A percentile compares a stretch with the other conserved stretches of the same genome.
Conservation (phyloP, 2,113 vertebrate species). For the Calidris pygmaea region DNA sequence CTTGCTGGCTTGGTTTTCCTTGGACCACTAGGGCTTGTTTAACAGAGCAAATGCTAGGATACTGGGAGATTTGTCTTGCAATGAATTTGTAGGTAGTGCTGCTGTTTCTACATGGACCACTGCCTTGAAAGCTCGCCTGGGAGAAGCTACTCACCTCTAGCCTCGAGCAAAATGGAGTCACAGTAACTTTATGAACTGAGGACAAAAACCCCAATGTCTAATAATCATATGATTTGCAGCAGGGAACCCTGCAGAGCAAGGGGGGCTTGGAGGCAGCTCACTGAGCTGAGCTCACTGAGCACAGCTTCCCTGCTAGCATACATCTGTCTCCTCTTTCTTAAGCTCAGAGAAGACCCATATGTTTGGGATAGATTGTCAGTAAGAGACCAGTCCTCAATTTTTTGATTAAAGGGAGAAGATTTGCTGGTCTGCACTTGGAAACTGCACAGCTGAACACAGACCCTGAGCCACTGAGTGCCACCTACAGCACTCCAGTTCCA, state of each 20-base stretch:
- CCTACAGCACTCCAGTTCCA: not conserved
- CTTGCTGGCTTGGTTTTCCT: conserved; percentile 28
- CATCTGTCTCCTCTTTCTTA: not conserved
- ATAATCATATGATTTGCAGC: not conserved
- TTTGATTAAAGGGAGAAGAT: not conserved
- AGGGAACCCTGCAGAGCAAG: not conserved
- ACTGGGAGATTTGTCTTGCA: not conserved
- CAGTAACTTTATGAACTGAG: not conserved
- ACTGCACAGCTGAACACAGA: not conserved
- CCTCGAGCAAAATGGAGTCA: not conserved
- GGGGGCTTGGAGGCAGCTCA: not conserved
- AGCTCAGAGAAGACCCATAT: not conserved
- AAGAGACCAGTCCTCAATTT: not conserved
- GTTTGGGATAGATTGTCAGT: not conserved
- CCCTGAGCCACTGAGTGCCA: not conserved
- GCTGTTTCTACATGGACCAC: not conserved
- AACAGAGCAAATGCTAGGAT: conserved; percentile 50
- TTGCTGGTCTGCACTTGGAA: not conserved
- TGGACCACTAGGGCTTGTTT: conserved; percentile 43
- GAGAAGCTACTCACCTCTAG: not conserved
- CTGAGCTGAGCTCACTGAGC: not conserved
- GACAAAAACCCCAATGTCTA: not conserved
- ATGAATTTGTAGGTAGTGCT: not conserved
- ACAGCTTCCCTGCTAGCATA: not conserved
- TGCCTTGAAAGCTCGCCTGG: not conserved